Percentiles rank a stretch among this genome's conserved stretches.
These are phyloP conservation scores for Drosophila nigromelanica DNA, from an alignment of 1,140 invertebrate genomes.

Conservation along the genomic window DNA sequence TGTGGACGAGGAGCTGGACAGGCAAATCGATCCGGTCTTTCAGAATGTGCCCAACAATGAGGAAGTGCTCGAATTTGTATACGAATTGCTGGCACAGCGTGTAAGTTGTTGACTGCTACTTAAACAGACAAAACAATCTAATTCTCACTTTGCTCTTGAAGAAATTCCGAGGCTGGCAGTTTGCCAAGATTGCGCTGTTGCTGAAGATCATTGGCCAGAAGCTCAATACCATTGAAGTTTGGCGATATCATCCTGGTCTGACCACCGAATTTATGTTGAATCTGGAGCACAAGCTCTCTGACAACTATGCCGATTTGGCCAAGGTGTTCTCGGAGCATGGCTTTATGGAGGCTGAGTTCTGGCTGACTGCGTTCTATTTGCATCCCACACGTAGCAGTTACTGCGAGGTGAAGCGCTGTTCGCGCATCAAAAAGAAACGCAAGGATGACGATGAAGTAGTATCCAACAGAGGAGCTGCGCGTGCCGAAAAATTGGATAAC, in stretches of 20 bases:
- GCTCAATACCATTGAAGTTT: conserved; percentile 76
- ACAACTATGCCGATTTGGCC: conserved; percentile 69
- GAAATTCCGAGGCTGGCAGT: conserved; percentile 75
- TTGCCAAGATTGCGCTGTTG: conserved; percentile 74
- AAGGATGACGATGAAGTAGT: conserved; percentile 34
- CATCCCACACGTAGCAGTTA: conserved; percentile 62
- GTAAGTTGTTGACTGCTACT: conserved; percentile 38
- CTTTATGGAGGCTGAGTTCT: conserved; percentile 79
- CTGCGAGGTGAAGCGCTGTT: conserved; percentile 68
- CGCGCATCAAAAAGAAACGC: conserved; percentile 61
- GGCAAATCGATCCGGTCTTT: conserved; percentile 74
- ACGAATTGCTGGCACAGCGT: conserved; percentile 60
- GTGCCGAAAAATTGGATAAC: conserved; percentile 10
- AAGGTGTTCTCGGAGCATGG: conserved; percentile 67
- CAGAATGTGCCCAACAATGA: conserved; percentile 78
- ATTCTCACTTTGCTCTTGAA: conserved; percentile 23
- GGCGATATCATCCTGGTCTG: conserved; percentile 78
- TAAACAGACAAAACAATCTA: no score
- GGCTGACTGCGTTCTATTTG: conserved; percentile 78
- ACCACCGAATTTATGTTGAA: conserved; percentile 76
- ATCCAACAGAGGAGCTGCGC: background rate
- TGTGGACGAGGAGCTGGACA: conserved; percentile 58
- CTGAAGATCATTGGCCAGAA: conserved; percentile 76
- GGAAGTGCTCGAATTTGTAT: conserved; percentile 66
- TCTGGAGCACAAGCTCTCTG: conserved; percentile 65